These are phyloP conservation scores for Corydoras maculifer DNA, from an alignment of 2,113 vertebrate species.

Conservation along the genomic window DNA sequence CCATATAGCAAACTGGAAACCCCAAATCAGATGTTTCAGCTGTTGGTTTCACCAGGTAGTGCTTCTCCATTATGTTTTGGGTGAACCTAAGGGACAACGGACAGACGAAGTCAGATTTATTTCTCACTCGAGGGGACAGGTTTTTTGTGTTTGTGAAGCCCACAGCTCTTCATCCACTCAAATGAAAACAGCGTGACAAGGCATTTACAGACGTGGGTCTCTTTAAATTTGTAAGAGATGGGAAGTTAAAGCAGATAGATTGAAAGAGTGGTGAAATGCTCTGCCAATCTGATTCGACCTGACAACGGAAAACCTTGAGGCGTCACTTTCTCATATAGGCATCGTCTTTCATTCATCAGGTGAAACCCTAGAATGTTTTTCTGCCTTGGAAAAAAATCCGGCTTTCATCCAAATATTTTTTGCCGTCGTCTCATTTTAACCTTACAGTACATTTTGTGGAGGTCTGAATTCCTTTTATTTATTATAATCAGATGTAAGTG, in stretches of 20 bases:
- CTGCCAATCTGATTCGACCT: slow-evolving; percentile 37
- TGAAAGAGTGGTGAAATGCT: slow-evolving; percentile 19
- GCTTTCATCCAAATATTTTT: slow-evolving; percentile 5
- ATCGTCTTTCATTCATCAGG: slow-evolving; percentile 52
- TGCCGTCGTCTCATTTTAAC: background rate
- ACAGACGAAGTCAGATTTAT: slow-evolving; percentile 19
- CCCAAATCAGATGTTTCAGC: background rate
- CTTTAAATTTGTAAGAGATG: slow-evolving; percentile 40
- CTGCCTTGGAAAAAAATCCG: slow-evolving; percentile 16
- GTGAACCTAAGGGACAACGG: slow-evolving; percentile 17
- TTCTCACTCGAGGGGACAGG: slow-evolving; percentile 8
- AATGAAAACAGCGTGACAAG: slow-evolving; percentile 38
- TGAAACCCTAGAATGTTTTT: slow-evolving; percentile 33
- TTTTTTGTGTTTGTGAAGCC: slow-evolving; percentile 26
- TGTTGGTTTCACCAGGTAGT: background rate
- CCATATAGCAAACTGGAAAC: too few species aligned
- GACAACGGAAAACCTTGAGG: slow-evolving; percentile 38
- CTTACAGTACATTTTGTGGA: background rate
- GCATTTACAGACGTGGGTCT: slow-evolving; percentile 31
- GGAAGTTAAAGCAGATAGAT: slow-evolving; percentile 21
- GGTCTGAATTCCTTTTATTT: slow-evolving; percentile 24
- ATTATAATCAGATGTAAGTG: background rate
- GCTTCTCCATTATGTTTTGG: background rate
- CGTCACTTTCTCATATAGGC: slow-evolving; percentile 41
- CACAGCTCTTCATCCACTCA: slow-evolving; percentile 25